Evolutionary conservation across 2,888 invertebrate genomes (phyloP).

Genomic region (Nyleta sp.): DNA sequence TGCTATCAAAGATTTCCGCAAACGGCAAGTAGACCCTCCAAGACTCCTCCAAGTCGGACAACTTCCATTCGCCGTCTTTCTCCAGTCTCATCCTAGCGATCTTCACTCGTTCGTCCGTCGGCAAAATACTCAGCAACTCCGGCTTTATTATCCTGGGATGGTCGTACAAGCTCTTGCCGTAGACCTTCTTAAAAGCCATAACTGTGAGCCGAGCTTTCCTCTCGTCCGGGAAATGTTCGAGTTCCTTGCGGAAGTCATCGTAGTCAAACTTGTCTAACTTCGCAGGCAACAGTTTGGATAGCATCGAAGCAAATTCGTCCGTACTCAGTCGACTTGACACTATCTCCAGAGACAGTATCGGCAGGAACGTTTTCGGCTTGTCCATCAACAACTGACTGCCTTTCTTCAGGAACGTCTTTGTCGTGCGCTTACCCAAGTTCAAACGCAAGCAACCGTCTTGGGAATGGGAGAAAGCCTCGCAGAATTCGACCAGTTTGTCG

Average conservation of each 20-base stretch:
- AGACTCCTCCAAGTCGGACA: background rate
- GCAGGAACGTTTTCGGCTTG: conserved; percentile 64
- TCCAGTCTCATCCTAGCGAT: conserved; percentile 70
- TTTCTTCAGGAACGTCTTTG: conserved; percentile 71
- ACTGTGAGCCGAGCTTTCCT: conserved; percentile 65
- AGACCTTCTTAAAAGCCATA: conserved; percentile 69
- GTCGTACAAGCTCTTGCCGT: conserved; percentile 66
- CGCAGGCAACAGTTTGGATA: conserved; percentile 69
- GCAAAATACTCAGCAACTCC: conserved; percentile 65
- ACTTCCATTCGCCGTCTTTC: background rate
- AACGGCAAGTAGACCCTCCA: conserved; percentile 73
- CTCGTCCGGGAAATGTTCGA: conserved; percentile 67
- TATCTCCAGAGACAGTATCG: conserved; percentile 54
- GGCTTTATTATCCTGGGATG: conserved; percentile 55
- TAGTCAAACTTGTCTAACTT: background rate
- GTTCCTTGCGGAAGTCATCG: background rate
- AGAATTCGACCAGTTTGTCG: conserved; percentile 46
- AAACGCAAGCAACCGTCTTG: background rate
- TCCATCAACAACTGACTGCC: conserved; percentile 66
- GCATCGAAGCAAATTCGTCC: conserved; percentile 70
- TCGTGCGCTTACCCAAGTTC: conserved; percentile 55
- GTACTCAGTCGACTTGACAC: conserved; percentile 62
- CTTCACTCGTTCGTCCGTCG: conserved; percentile 68
- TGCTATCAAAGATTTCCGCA: conserved; percentile 67
- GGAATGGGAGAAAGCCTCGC: background rate